Percentiles rank a stretch among this genome's conserved stretches.
phyloP scores from a whole-genome alignment of 2,888 invertebrate species.

The Stictocephala bisonia region DNA sequence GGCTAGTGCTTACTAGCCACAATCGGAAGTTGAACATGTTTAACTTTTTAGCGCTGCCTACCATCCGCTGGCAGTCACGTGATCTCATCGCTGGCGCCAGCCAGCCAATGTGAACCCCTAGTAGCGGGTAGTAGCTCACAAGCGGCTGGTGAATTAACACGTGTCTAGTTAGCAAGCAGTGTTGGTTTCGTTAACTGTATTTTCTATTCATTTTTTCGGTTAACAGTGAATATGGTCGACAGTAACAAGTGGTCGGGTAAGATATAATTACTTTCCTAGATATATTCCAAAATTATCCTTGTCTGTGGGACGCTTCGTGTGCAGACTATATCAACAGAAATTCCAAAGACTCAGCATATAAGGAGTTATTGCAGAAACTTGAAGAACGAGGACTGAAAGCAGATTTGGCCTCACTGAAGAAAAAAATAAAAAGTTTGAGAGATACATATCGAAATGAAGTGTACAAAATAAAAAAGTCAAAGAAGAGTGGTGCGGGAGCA shows the following conservation, averaged over 20 bases:
- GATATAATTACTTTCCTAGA: slow-evolving; percentile 18
- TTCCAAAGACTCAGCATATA: slow-evolving; percentile 30
- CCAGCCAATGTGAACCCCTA: slow-evolving; percentile 24
- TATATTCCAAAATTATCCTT: slow-evolving; percentile 27
- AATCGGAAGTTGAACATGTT: slow-evolving; percentile 4
- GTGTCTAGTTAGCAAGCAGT: background rate
- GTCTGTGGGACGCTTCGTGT: slow-evolving; percentile 15
- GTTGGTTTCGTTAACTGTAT: slow-evolving; percentile 1
- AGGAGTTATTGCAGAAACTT: slow-evolving; percentile 15
- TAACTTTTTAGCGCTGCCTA: slow-evolving; percentile 14
- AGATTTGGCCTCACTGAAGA: slow-evolving; percentile 11
- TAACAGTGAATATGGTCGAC: slow-evolving; percentile 35
- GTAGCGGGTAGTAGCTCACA: slow-evolving; percentile 9
- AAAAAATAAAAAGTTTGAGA: slow-evolving; percentile 23
- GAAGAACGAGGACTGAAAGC: slow-evolving; percentile 18
- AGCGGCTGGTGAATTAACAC: slow-evolving; percentile 19
- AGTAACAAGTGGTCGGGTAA: slow-evolving; percentile 30
- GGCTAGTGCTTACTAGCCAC: slow-evolving; percentile 6
- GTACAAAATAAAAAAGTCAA: slow-evolving; percentile 19
- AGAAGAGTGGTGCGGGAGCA: slow-evolving; percentile 20
- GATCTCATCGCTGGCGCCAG: slow-evolving; percentile 16
- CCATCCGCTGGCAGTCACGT: slow-evolving; percentile 24
- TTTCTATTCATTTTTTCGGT: background rate
- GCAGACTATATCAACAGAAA: slow-evolving; percentile 38
- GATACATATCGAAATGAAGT: slow-evolving; percentile 33